phyloP scores from a whole-genome alignment of 2,888 invertebrate species.

The Maniola hyperantus region DNA sequence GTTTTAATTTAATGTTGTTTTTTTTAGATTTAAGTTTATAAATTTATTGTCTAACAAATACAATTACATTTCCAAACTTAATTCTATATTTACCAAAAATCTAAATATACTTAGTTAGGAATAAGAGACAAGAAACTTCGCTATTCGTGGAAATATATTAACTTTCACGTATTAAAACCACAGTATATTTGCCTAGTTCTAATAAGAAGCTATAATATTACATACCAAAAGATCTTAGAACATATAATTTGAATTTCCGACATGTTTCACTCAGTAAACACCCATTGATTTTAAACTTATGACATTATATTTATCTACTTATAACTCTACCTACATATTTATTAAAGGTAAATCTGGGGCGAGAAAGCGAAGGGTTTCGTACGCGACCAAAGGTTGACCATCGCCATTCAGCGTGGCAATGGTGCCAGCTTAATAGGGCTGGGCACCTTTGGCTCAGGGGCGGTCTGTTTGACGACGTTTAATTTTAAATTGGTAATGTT shows the following conservation, averaged over 20 bases:
- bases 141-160: constrained; percentile 21
- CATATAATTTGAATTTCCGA: not conserved
- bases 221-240: not conserved
- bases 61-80: constrained; percentile 23
- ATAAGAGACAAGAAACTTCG: constrained; percentile 24
- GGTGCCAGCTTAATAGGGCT: no score
- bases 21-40: no score
- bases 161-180: constrained; percentile 30
- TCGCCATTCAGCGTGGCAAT: no score
- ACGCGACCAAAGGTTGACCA: no score
- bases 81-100: constrained; percentile 30
- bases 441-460: no score
- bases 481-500: no score
- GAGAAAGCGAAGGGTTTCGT: no score
- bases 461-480: no score
- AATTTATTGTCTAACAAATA: no score
- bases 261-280: not conserved
- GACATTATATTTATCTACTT: not conserved
- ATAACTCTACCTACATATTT: not conserved
- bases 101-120: constrained; percentile 20
- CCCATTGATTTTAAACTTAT: not conserved
- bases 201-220: constrained; percentile 22
- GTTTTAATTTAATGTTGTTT: no score
- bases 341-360: no score
- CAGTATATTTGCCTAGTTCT: constrained; percentile 28